Conservation (phyloP, 2,888 invertebrate species). For the Brenthis hecate region DNA sequence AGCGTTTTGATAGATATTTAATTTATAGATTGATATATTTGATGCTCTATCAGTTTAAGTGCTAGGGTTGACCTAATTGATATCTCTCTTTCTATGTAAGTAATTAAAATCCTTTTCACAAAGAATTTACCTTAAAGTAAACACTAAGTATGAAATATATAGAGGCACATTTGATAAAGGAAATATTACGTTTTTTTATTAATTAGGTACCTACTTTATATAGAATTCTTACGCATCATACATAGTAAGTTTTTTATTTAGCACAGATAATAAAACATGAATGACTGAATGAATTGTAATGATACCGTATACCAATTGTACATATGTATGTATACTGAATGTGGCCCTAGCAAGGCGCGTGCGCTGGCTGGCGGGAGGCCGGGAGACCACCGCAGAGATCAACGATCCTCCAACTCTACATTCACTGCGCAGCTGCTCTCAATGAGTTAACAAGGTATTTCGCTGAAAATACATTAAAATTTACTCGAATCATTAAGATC, state of each 20-base stretch:
- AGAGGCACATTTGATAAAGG: too few relatives aligned
- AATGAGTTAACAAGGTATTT: slow-evolving; percentile 19
- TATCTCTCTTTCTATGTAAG: too few relatives aligned
- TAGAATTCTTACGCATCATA: too few relatives aligned
- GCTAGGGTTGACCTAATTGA: too few relatives aligned
- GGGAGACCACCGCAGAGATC: slow-evolving; percentile 43
- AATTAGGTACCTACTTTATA: too few relatives aligned
- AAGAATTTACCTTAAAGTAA: too few relatives aligned
- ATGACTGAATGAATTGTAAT: slow-evolving; percentile 9
- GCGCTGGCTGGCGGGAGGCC: slow-evolving; percentile 52
- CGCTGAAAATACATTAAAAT: background rate
- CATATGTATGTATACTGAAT: slow-evolving; percentile 7
- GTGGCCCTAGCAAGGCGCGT: slow-evolving; percentile 46
- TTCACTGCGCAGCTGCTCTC: slow-evolving; percentile 29
- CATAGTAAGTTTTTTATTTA: slow-evolving; percentile 1
- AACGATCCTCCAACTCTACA: slow-evolving; percentile 49
- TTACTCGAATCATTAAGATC: background rate
- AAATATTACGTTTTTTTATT: too few relatives aligned
- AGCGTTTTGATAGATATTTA: too few relatives aligned
- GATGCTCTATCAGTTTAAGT: too few relatives aligned
- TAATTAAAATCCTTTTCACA: too few relatives aligned
- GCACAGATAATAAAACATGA: slow-evolving; percentile 5
- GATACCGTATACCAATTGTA: slow-evolving; percentile 5
- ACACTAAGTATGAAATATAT: too few relatives aligned
- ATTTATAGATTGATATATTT: too few relatives aligned